Evolutionary conservation across 1,140 invertebrate genomes (phyloP).

Genomic region (Saccostrea echinata): DNA sequence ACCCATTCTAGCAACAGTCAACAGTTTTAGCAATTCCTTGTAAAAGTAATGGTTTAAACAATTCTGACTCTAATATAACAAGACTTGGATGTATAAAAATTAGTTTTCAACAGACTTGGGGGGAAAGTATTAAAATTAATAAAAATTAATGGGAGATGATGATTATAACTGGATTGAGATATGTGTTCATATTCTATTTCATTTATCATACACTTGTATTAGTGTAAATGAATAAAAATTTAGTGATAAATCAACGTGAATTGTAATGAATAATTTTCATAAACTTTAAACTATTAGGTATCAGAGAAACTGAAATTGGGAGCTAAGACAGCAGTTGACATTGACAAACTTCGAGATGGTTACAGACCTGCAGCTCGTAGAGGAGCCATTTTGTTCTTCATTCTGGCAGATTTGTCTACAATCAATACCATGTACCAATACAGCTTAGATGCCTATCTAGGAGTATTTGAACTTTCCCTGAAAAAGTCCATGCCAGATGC

Average conservation of each 20-base stretch:
- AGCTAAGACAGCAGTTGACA: constrained; percentile 87
- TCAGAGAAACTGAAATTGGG: constrained; percentile 87
- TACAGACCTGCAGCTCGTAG: constrained; percentile 90
- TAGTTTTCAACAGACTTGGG: no score
- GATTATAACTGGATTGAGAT: no score
- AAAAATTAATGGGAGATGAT: no score
- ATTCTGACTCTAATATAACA: no score
- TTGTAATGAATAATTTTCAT: not conserved
- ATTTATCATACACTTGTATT: not conserved
- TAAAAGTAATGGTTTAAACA: no score
- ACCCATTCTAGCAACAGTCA: no score
- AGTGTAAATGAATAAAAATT: no score
- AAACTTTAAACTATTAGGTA: constrained; percentile 81
- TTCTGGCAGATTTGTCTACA: constrained; percentile 90
- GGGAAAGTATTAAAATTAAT: no score
- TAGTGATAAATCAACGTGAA: no score
- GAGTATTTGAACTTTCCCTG: constrained; percentile 90
- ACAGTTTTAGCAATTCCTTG: no score
- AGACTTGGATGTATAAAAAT: no score
- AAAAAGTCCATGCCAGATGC: constrained; percentile 89
- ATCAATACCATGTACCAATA: constrained; percentile 96
- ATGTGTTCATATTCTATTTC: not conserved
- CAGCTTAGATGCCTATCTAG: constrained; percentile 84
- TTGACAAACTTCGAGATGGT: constrained; percentile 89
- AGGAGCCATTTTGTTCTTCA: constrained; percentile 93